Percentiles rank a stretch among this genome's conserved stretches.
Conservation (phyloP, 2,797 vertebrate species). For the Anas flavirostris region DNA sequence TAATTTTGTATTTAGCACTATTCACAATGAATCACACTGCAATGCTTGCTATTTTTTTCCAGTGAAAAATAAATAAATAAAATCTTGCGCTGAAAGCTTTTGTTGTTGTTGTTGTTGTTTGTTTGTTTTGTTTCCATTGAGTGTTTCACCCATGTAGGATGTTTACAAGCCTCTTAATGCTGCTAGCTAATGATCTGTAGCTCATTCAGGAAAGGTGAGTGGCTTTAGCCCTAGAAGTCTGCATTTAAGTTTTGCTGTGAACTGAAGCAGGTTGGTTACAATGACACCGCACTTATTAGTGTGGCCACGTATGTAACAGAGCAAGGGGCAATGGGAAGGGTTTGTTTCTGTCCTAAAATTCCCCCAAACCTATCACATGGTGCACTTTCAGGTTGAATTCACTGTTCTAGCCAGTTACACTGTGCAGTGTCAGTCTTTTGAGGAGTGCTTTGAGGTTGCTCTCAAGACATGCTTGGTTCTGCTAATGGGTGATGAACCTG, state of each 20-base stretch:
- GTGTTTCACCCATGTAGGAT: not conserved
- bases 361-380: not conserved
- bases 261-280: not conserved
- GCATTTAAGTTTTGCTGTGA: not conserved
- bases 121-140: not conserved
- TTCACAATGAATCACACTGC: accelerated
- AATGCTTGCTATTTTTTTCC: not conserved
- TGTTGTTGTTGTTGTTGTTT: no score
- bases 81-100: no score
- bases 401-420: not conserved
- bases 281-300: not conserved
- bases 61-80: not conserved
- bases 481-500: not conserved
- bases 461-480: accelerated
- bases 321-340: not conserved
- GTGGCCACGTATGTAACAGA: not conserved
- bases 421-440: not conserved
- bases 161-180: not conserved
- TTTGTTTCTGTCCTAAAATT: not conserved
- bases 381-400: not conserved
- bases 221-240: not conserved
- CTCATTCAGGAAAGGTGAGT: not conserved
- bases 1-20: not conserved
- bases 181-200: not conserved
- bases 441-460: accelerated